Conservation (phyloP, 2,113 vertebrate genomes). For the Cephalopterus ornatus region DNA sequence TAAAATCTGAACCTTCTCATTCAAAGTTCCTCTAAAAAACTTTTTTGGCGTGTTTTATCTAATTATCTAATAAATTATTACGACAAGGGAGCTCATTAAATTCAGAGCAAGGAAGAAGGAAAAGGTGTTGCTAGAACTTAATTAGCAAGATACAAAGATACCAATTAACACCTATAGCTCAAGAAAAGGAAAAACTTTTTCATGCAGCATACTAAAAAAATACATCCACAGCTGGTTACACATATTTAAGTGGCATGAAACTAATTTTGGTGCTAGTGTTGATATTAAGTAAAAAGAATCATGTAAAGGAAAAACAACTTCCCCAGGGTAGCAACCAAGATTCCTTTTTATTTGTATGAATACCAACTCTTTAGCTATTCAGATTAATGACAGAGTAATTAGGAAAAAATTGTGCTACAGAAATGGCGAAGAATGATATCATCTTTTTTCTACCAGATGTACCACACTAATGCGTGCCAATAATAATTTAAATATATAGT, state of each 20-base stretch:
- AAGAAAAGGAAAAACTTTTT: slow-evolving; percentile 61
- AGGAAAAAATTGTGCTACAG: slow-evolving; percentile 2
- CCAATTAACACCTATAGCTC: slow-evolving; percentile 85
- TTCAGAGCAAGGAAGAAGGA: slow-evolving; percentile 70
- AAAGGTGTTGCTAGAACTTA: slow-evolving; percentile 81
- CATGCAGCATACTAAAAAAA: slow-evolving; percentile 58
- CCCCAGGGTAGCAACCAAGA: not conserved
- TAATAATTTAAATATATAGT: slow-evolving; percentile 16
- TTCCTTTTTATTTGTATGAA: slow-evolving; percentile 8
- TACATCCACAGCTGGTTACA: slow-evolving; percentile 75
- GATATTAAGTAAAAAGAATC: slow-evolving; percentile 51
- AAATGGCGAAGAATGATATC: slow-evolving; percentile 19
- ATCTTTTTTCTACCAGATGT: not conserved
- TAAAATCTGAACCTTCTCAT: slow-evolving; percentile 24
- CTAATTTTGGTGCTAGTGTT: slow-evolving; percentile 62
- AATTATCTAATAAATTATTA: slow-evolving; percentile 78
- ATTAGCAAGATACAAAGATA: slow-evolving; percentile 83
- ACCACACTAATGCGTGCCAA: not conserved
- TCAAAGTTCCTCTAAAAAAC: slow-evolving; percentile 51
- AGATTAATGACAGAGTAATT: slow-evolving; percentile 36
- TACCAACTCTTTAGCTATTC: slow-evolving; percentile 24
- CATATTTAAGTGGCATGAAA: slow-evolving; percentile 60
- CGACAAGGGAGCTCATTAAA: slow-evolving; percentile 79
- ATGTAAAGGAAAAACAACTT: not conserved
- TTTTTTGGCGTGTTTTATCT: slow-evolving; percentile 65